These are phyloP conservation scores for Trachymyrmex septentrionalis DNA, from an alignment of 1,140 invertebrate genomes.

Conservation along the genomic window DNA sequence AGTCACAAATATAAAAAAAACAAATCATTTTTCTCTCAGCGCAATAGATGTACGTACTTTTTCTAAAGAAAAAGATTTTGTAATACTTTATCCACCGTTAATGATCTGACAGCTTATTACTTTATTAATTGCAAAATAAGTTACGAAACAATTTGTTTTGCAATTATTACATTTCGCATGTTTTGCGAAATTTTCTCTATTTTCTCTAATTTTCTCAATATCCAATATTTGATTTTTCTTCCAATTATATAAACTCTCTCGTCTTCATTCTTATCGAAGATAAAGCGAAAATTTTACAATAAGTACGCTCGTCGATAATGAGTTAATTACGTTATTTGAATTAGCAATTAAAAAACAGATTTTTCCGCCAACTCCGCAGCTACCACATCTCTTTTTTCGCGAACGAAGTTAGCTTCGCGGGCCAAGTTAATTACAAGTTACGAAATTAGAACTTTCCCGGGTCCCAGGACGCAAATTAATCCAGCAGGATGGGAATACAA, in stretches of 20 bases:
- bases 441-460: conserved; percentile 54
- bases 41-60: not conserved
- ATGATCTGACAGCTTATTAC: not conserved
- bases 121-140: not conserved
- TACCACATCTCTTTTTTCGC: conserved; percentile 15
- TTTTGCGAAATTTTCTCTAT: not conserved
- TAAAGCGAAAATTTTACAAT: conserved; percentile 1
- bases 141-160: conserved; percentile 13
- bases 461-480: conserved; percentile 47
- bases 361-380: conserved; percentile 41
- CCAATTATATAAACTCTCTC: not conserved
- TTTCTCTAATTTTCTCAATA: no score
- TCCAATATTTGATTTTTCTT: conserved; percentile 1
- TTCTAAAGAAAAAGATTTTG: not conserved
- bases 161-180: not conserved
- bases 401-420: conserved; percentile 41
- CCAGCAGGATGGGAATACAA: conserved; percentile 4
- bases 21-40: no score
- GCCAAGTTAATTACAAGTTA: conserved; percentile 60
- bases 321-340: conserved; percentile 57
- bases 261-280: not conserved
- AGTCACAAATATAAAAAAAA: no score
- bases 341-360: conserved; percentile 47
- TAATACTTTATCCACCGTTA: not conserved
- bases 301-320: conserved; percentile 22